Conservation (phyloP, 2,888 invertebrate species). For the Eristalis tenax region DNA sequence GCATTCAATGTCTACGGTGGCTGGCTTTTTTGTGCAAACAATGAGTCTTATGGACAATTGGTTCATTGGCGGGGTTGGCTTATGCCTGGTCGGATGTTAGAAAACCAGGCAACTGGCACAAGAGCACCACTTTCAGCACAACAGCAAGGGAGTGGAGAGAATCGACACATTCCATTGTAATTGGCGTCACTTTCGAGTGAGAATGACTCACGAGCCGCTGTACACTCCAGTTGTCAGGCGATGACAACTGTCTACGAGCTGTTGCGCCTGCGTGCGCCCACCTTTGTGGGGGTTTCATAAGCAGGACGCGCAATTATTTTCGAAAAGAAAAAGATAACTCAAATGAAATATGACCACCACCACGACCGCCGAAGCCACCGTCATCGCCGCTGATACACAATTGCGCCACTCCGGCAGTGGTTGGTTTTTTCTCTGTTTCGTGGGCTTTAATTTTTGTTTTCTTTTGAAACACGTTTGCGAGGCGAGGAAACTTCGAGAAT, state of each 20-base stretch:
- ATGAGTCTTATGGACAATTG: conserved; percentile 42
- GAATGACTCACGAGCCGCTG: conserved; percentile 38
- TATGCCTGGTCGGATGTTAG: not conserved
- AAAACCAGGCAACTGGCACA: conserved; percentile 52
- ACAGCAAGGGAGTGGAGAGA: not conserved
- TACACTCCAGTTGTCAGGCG: not conserved
- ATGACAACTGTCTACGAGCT: not conserved
- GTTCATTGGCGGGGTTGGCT: conserved; percentile 41
- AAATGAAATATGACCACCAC: not conserved
- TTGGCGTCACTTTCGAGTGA: conserved; percentile 26
- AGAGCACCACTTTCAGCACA: conserved; percentile 9
- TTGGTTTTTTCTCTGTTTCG: not conserved
- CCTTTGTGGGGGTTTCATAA: not conserved
- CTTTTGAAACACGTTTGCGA: conserved; percentile 22
- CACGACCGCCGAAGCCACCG: too few species aligned
- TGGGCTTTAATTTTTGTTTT: not conserved
- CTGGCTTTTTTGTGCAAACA: not conserved
- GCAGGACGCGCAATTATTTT: conserved; percentile 8
- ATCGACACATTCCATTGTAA: conserved; percentile 32
- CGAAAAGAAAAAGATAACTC: not conserved
- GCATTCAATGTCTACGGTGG: conserved; percentile 22
- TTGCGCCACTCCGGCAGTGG: conserved; percentile 2
- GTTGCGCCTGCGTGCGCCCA: not conserved
- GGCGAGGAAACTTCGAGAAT: conserved; percentile 5
- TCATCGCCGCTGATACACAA: not conserved